Evolutionary conservation across 1,140 invertebrate species (phyloP).

Genomic region (Anastrepha ludens): DNA sequence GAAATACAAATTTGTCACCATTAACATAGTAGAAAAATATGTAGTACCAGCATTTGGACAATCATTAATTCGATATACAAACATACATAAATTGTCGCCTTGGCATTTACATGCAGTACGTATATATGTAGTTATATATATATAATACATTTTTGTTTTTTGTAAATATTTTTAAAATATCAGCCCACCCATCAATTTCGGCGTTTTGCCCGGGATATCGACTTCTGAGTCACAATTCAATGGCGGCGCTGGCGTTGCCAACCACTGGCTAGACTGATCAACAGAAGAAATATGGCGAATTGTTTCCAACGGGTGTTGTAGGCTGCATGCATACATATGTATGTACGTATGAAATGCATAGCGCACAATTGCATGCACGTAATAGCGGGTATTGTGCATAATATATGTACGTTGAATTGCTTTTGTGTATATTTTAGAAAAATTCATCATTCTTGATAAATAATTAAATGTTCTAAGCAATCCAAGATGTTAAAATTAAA

Average conservation of each 20-base stretch:
- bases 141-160: background rate
- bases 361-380: no score
- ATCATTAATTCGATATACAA: no score
- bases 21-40: no score
- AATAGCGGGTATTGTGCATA: no score
- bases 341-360: background rate
- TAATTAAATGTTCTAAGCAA: conserved; percentile 26
- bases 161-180: conserved; percentile 11
- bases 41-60: no score
- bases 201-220: conserved; percentile 29
- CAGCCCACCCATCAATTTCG: background rate
- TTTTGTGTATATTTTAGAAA: no score
- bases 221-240: conserved; percentile 37
- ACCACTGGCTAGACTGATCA: conserved; percentile 43
- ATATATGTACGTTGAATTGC: no score
- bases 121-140: background rate
- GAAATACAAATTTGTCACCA: no score
- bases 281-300: conserved; percentile 8
- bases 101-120: background rate
- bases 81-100: background rate
- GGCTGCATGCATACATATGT: background rate
- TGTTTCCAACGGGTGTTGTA: background rate
- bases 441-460: background rate
- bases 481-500: background rate
- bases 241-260: background rate